Conservation (phyloP, 2,113 vertebrate genomes). For the Camelus dromedarius region DNA sequence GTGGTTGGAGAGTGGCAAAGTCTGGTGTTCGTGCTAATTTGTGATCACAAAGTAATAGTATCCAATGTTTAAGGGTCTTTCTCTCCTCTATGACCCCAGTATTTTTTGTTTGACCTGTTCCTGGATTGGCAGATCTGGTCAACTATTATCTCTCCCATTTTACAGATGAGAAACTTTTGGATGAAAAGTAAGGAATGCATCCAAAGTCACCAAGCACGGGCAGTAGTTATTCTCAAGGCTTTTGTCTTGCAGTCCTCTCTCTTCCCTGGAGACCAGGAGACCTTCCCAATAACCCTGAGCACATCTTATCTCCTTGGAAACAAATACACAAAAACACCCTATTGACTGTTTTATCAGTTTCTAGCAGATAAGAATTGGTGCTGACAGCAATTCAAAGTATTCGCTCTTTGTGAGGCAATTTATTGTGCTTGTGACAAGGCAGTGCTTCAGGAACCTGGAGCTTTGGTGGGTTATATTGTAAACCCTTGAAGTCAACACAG, state of each 20-base stretch:
- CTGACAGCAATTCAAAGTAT: conserved; percentile 80
- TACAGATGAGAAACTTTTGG: conserved; percentile 20
- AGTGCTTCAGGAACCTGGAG: conserved; percentile 59
- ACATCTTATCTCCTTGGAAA: conserved; percentile 74
- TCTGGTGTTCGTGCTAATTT: neutral
- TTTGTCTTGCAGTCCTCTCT: neutral
- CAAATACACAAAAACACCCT: conserved; percentile 76
- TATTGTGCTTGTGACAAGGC: conserved; percentile 76
- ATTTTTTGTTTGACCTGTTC: neutral
- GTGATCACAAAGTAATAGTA: neutral
- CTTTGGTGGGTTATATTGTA: conserved; percentile 75
- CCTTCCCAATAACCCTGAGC: conserved; percentile 43
- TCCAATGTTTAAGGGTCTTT: neutral
- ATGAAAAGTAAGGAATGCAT: neutral
- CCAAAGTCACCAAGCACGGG: neutral
- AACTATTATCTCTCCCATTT: conserved; percentile 43
- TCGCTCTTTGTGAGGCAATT: conserved; percentile 65
- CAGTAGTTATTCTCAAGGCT: neutral
- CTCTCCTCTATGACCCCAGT: neutral
- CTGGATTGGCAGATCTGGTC: neutral
- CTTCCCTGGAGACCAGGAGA: conserved; percentile 15
- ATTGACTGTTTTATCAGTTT: conserved; percentile 85
- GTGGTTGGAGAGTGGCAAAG: neutral
- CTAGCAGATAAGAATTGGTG: conserved; percentile 77
- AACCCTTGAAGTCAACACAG: neutral